Evolutionary conservation across 1,140 invertebrate species (phyloP).

Genomic region (Archivesica marissinica): DNA sequence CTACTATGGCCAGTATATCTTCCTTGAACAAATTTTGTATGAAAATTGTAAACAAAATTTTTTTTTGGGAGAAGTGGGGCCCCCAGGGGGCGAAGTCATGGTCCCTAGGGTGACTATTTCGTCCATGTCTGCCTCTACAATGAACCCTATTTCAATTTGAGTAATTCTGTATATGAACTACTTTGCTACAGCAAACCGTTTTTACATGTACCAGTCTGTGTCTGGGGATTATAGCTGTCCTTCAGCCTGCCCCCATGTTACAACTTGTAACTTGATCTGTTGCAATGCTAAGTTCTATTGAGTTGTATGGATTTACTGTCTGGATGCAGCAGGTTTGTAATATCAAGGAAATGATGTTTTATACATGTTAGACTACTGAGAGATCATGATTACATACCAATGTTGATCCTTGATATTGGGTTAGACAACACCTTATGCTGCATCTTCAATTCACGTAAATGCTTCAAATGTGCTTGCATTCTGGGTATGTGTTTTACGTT

Average conservation of each 20-base stretch:
- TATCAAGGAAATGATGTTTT: slow-evolving; percentile 22
- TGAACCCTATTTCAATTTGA: too few relatives aligned
- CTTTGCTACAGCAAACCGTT: not conserved
- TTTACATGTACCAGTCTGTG: not conserved
- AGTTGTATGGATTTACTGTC: not conserved
- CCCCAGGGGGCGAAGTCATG: too few relatives aligned
- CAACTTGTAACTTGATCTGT: not conserved
- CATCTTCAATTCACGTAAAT: not conserved
- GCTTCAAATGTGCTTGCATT: not conserved
- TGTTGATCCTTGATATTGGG: not conserved
- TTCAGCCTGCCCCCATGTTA: not conserved
- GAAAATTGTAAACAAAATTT: too few relatives aligned
- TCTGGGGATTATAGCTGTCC: not conserved
- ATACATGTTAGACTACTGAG: slow-evolving; percentile 31
- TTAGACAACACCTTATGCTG: not conserved
- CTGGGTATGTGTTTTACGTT: too few relatives aligned
- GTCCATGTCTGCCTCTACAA: too few relatives aligned
- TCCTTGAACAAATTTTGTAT: too few relatives aligned
- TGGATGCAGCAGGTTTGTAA: not conserved
- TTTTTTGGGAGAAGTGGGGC: too few relatives aligned
- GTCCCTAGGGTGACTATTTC: too few relatives aligned
- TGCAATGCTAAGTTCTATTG: not conserved
- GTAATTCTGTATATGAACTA: not conserved
- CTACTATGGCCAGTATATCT: too few relatives aligned
- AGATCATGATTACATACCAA: not conserved